Conservation (phyloP, 2,113 vertebrate species). For the Trematomus loennbergii region DNA sequence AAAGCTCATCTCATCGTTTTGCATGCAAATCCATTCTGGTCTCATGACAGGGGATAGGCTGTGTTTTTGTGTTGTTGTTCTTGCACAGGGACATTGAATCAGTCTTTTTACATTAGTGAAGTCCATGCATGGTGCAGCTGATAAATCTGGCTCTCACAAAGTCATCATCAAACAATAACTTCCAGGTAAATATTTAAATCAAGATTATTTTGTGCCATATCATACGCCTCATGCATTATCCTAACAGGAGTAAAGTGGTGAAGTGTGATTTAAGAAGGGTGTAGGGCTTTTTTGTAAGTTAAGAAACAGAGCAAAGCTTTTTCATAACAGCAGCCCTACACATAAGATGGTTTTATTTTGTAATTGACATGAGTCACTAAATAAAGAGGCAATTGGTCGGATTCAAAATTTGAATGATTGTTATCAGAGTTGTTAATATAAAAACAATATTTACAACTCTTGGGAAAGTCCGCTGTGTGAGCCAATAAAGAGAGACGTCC, state of each 20-base stretch:
- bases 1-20: conserved; percentile 78
- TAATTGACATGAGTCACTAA: conserved; percentile 78
- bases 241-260: conserved; percentile 62
- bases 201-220: conserved; percentile 79
- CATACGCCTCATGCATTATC: conserved; percentile 71
- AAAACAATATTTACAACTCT: conserved; percentile 42
- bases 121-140: conserved; percentile 75
- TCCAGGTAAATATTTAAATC: conserved; percentile 63
- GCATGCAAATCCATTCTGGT: conserved; percentile 78
- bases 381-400: conserved; percentile 60
- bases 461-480: conserved; percentile 63
- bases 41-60: conserved; percentile 67
- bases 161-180: conserved; percentile 56
- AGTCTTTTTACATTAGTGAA: conserved; percentile 66
- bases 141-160: conserved; percentile 63
- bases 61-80: conserved; percentile 77
- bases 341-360: conserved; percentile 62
- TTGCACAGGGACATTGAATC: conserved; percentile 70
- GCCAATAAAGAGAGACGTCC: conserved; percentile 61
- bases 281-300: conserved; percentile 52
- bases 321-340: conserved; percentile 42
- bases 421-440: conserved; percentile 45
- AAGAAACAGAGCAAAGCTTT: conserved; percentile 73
- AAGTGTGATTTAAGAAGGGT: conserved; percentile 50
- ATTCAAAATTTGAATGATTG: conserved; percentile 44